A percentile compares a stretch with the other conserved stretches of the same genome.
Evolutionary conservation across 2,888 invertebrate genomes (phyloP).

Genomic region (Drosophila pseudotakahashii): DNA sequence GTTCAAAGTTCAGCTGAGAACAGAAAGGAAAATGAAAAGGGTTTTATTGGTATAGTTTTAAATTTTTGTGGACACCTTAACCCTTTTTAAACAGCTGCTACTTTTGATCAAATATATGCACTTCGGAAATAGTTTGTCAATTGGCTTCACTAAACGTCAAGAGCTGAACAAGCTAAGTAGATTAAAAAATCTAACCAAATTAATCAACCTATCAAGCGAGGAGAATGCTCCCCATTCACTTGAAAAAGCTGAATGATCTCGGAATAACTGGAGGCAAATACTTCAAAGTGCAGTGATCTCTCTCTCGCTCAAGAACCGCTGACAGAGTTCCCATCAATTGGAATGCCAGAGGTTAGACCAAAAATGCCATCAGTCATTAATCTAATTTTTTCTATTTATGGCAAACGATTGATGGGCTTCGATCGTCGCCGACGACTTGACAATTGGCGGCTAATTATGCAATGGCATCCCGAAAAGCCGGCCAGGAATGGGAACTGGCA

Average conservation of each 20-base stretch:
- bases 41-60: slow-evolving; percentile 2
- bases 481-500: slow-evolving; percentile 46
- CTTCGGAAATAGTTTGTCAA: not conserved
- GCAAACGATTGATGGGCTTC: slow-evolving; percentile 42
- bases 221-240: slow-evolving; percentile 5
- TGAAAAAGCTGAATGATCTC: slow-evolving; percentile 25
- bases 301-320: slow-evolving; percentile 3
- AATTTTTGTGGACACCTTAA: not conserved
- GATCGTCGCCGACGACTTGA: slow-evolving; percentile 58
- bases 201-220: slow-evolving; percentile 9
- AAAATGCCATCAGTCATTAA: slow-evolving; percentile 62
- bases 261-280: slow-evolving; percentile 34
- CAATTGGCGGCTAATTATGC: slow-evolving; percentile 74
- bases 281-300: slow-evolving; percentile 40
- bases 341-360: slow-evolving; percentile 53
- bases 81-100: slow-evolving; percentile 8
- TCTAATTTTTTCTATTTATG: slow-evolving; percentile 68
- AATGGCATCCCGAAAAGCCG: slow-evolving; percentile 45
- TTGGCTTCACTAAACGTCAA: no score
- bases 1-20: slow-evolving; percentile 32
- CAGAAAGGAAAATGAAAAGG: slow-evolving; percentile 19
- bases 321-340: slow-evolving; percentile 61
- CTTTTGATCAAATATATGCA: no score
- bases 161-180: not conserved
- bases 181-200: slow-evolving; percentile 1